phyloP scores from a whole-genome alignment of 2,888 invertebrate genomes.

The Beris chalybata region DNA sequence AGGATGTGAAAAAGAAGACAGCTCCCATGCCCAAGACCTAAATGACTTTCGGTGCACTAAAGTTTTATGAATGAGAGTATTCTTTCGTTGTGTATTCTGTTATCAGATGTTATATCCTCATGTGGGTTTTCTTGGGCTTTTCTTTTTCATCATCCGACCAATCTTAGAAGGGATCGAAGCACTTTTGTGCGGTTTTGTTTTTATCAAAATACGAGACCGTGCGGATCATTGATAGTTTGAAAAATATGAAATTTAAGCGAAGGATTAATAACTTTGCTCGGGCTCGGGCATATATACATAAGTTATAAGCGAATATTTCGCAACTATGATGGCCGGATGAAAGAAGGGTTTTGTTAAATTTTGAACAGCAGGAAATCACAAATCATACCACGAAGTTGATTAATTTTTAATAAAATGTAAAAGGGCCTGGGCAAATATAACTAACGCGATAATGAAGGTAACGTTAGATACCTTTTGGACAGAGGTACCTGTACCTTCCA shows the following conservation, averaged over 20 bases:
- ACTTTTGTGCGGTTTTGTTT: not conserved
- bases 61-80: conserved; percentile 10
- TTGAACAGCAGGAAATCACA: conserved; percentile 52
- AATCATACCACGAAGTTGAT: conserved; percentile 51
- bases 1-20: not conserved
- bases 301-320: not conserved
- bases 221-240: conserved; percentile 4
- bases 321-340: conserved; percentile 42
- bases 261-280: conserved; percentile 23
- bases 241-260: conserved; percentile 25
- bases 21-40: not conserved
- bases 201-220: too few relatives aligned
- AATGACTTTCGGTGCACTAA: conserved; percentile 1
- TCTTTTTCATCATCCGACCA: not conserved
- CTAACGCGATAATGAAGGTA: too few relatives aligned
- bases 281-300: conserved; percentile 3
- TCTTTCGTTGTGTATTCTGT: not conserved
- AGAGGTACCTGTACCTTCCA: too few relatives aligned
- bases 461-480: too few relatives aligned
- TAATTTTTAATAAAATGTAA: conserved; percentile 49
- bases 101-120: too few relatives aligned
- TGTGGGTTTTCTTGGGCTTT: not conserved
- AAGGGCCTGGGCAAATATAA: conserved; percentile 24
- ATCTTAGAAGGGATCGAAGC: not conserved
- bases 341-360: conserved; percentile 31